A percentile compares a stretch with the other conserved stretches of the same genome.
phyloP scores from a whole-genome alignment of 2,797 vertebrate species.

The Gambelia wislizenii region DNA sequence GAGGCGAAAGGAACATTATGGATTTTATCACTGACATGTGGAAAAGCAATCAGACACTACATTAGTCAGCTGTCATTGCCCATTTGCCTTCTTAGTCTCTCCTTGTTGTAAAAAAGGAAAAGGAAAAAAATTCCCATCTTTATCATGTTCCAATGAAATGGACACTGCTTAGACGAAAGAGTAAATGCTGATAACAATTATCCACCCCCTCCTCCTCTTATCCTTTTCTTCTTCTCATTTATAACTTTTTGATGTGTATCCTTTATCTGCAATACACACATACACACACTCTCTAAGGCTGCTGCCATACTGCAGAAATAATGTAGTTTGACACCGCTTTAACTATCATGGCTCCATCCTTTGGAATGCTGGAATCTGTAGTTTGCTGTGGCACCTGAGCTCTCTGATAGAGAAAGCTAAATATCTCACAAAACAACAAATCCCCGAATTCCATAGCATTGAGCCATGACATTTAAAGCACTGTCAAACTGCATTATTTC shows the following conservation, averaged over 20 bases:
- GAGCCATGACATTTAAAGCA: too few relatives aligned
- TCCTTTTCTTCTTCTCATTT: not conserved
- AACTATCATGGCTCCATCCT: too few relatives aligned
- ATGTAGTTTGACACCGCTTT: too few relatives aligned
- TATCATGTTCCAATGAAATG: constrained; percentile 57
- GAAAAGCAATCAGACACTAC: constrained; percentile 75
- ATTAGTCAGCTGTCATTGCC: constrained; percentile 78
- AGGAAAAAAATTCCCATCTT: constrained; percentile 12
- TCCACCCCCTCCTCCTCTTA: too few relatives aligned
- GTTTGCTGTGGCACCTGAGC: too few relatives aligned
- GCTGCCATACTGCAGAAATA: too few relatives aligned
- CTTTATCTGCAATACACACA: constrained; percentile 22
- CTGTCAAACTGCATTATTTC: too few relatives aligned
- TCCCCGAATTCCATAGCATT: too few relatives aligned
- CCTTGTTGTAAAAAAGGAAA: constrained; percentile 28
- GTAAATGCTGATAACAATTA: constrained; percentile 46
- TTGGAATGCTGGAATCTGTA: too few relatives aligned
- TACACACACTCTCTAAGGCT: too few relatives aligned
- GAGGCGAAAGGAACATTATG: constrained; percentile 57
- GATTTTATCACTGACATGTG: constrained; percentile 72
- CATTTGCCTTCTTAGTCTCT: constrained; percentile 76
- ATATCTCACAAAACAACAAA: too few relatives aligned
- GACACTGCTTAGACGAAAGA: constrained; percentile 22
- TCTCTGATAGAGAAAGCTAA: too few relatives aligned
- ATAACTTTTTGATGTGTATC: not conserved